These are phyloP conservation scores for Scleropages formosus DNA, from an alignment of 2,797 vertebrate genomes.

Conservation along the genomic window DNA sequence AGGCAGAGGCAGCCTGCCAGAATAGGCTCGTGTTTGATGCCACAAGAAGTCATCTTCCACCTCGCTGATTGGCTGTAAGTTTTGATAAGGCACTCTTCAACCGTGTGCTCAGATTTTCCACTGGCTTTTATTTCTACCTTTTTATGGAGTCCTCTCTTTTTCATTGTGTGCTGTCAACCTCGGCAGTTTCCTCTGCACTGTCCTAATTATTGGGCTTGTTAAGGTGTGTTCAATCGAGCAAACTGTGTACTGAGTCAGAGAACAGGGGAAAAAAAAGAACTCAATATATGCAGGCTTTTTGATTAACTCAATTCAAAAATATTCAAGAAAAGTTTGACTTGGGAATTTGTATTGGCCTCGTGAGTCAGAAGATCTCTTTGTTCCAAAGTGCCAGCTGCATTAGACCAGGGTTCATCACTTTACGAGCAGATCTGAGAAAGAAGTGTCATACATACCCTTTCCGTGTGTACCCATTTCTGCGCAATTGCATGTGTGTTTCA, in stretches of 20 bases:
- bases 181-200: not conserved
- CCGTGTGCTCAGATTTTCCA: not conserved
- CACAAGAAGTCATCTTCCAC: conserved; percentile 2
- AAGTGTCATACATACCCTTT: too few species aligned
- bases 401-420: not conserved
- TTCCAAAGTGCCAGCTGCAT: not conserved
- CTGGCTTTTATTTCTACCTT: conserved; percentile 16
- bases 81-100: conserved; percentile 10
- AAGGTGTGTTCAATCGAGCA: conserved; percentile 22
- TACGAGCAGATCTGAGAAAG: not conserved
- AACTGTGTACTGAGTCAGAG: conserved; percentile 21
- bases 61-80: conserved; percentile 18
- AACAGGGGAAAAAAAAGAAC: conserved; percentile 1
- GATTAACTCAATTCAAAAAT: conserved; percentile 22
- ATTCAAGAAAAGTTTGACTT: not conserved
- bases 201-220: conserved; percentile 26
- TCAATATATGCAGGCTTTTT: conserved; percentile 24
- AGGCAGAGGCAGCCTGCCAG: not conserved
- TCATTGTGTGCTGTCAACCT: conserved; percentile 13
- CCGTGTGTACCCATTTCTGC: not conserved
- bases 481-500: not conserved
- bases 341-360: not conserved
- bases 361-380: not conserved
- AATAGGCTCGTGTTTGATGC: not conserved
- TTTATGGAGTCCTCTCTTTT: conserved; percentile 9